Percentiles rank a stretch among this genome's conserved stretches.
phyloP scores from a whole-genome alignment of 2,888 invertebrate species.

The Amphimallon solstitiale region DNA sequence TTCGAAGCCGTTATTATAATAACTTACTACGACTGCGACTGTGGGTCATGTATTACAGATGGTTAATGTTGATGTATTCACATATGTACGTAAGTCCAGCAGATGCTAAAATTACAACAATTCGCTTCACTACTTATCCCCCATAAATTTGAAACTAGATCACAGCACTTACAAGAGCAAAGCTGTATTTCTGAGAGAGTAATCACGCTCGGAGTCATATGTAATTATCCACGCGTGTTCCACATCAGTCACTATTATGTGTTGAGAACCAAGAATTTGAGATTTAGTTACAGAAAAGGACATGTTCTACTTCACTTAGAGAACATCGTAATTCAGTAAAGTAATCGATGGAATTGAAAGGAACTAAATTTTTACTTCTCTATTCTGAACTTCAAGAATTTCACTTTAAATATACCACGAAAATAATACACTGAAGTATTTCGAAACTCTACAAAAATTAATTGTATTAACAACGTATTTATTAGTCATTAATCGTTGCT shows the following conservation, averaged over 20 bases:
- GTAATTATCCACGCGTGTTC: neutral
- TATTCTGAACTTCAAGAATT: too few relatives aligned
- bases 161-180: conserved; percentile 11
- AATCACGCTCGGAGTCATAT: neutral
- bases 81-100: neutral
- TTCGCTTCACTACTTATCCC: neutral
- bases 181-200: neutral
- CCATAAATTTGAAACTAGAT: conserved; percentile 22
- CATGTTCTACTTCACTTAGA: too few relatives aligned
- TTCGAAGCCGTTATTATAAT: too few relatives aligned
- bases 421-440: too few relatives aligned
- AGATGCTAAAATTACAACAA: conserved; percentile 13
- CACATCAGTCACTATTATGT: neutral
- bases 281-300: neutral
- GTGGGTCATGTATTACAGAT: neutral
- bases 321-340: too few relatives aligned
- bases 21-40: too few relatives aligned
- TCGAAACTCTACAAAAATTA: too few relatives aligned
- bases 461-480: too few relatives aligned
- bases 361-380: too few relatives aligned
- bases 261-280: neutral
- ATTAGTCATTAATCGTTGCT: too few relatives aligned
- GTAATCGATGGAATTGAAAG: too few relatives aligned
- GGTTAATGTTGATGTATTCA: neutral
- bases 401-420: too few relatives aligned